Conservation (phyloP, 2,113 vertebrate species). For the Trichechus manatus region DNA sequence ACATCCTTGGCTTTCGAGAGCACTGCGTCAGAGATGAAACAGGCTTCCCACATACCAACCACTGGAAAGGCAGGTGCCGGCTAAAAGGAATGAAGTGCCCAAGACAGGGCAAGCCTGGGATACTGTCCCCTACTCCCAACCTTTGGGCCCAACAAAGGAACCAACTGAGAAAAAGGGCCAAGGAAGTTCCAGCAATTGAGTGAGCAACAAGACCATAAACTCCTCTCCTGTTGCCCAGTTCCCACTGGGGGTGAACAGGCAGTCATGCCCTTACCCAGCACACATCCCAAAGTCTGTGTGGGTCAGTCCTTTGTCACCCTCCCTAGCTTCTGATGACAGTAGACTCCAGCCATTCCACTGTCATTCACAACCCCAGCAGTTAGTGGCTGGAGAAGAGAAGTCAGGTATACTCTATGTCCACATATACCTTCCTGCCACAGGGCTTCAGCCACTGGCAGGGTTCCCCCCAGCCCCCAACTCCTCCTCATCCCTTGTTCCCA, state of each 20-base stretch:
- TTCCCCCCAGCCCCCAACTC: slow-evolving; percentile 50
- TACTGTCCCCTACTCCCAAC: slow-evolving; percentile 19
- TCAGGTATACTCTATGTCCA: slow-evolving; percentile 84
- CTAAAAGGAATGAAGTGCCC: slow-evolving; percentile 13
- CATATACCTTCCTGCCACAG: slow-evolving; percentile 76
- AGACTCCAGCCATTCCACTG: slow-evolving; percentile 42
- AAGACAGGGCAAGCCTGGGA: background rate
- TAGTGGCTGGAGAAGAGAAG: slow-evolving; percentile 69
- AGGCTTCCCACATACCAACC: slow-evolving; percentile 2
- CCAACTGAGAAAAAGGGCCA: background rate
- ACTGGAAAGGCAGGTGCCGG: background rate
- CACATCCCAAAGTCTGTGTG: slow-evolving; percentile 1
- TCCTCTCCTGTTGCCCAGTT: background rate
- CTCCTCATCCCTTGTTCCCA: background rate
- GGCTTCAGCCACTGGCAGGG: slow-evolving; percentile 65
- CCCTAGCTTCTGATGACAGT: background rate
- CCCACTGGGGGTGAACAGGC: background rate
- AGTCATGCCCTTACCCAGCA: background rate
- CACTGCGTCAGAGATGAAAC: background rate
- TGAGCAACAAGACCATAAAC: background rate
- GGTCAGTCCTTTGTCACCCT: background rate
- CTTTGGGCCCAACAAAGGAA: slow-evolving; percentile 34
- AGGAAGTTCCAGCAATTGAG: background rate
- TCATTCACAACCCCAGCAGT: slow-evolving; percentile 41
- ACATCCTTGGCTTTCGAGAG: background rate